These are phyloP conservation scores for Harpagifer antarcticus DNA, from an alignment of 2,797 vertebrate species.

Conservation along the genomic window DNA sequence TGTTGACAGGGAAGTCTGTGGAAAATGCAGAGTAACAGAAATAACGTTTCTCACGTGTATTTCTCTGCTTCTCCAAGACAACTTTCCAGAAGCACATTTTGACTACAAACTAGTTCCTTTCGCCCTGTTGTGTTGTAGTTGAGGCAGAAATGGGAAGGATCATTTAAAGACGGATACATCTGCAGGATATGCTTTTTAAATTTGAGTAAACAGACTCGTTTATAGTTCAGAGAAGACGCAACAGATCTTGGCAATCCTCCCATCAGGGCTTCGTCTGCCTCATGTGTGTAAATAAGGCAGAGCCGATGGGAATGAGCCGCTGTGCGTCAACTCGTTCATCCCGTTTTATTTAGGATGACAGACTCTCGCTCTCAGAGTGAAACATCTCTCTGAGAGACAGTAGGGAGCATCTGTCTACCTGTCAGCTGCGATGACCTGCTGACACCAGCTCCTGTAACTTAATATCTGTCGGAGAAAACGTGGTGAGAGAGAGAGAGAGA, in stretches of 20 bases:
- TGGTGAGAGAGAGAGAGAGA: too few relatives aligned
- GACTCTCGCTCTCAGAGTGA: constrained; percentile 1
- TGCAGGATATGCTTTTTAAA: too few relatives aligned
- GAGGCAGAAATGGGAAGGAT: neutral
- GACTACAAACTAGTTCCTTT: neutral
- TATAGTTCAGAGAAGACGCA: constrained; percentile 17
- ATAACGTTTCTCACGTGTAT: constrained; percentile 11
- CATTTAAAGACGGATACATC: neutral
- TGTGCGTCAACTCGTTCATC: constrained; percentile 57
- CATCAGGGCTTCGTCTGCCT: constrained; percentile 57
- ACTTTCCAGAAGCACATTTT: constrained; percentile 9
- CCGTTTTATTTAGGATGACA: constrained; percentile 29
- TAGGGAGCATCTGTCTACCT: constrained; percentile 44
- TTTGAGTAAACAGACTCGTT: neutral
- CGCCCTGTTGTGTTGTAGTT: neutral
- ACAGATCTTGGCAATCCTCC: constrained; percentile 46
- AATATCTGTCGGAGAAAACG: constrained; percentile 40
- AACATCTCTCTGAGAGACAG: constrained; percentile 20
- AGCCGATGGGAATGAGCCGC: constrained; percentile 80
- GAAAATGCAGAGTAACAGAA: constrained; percentile 11
- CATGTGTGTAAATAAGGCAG: constrained; percentile 83
- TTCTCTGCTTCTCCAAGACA: neutral
- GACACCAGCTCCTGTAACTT: constrained; percentile 50
- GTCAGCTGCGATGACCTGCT: constrained; percentile 34
- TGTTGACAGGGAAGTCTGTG: neutral